Percentiles rank a stretch among this genome's conserved stretches.
Evolutionary conservation across 2,888 invertebrate species (phyloP).

Genomic region (Athripsodes cinereus): DNA sequence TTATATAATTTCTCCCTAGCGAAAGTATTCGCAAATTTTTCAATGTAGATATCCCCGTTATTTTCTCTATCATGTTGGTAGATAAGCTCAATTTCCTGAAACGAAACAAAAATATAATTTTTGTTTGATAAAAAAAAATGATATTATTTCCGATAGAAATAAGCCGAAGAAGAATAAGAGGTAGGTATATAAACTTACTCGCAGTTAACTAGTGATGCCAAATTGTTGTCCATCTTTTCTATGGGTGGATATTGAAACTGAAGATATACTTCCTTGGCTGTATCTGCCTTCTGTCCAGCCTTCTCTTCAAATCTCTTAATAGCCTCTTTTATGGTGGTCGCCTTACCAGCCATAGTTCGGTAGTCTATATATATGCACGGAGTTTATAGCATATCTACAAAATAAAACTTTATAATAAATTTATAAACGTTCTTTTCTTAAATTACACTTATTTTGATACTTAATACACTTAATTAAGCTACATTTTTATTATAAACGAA

Average conservation of each 20-base stretch:
- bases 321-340: slow-evolving; percentile 80
- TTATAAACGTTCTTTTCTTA: too few relatives aligned
- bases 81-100: slow-evolving; percentile 81
- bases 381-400: too few relatives aligned
- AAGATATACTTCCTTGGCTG: slow-evolving; percentile 69
- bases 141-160: too few relatives aligned
- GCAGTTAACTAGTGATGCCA: slow-evolving; percentile 68
- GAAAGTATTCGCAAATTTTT: slow-evolving; percentile 81
- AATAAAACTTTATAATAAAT: too few relatives aligned
- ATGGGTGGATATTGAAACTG: slow-evolving; percentile 90
- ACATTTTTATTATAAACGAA: too few relatives aligned
- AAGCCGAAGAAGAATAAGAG: too few relatives aligned
- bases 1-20: slow-evolving; percentile 84
- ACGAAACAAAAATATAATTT: too few relatives aligned
- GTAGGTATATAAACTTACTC: slow-evolving; percentile 48
- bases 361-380: too few relatives aligned
- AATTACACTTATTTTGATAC: too few relatives aligned
- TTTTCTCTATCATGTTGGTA: slow-evolving; percentile 92
- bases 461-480: too few relatives aligned
- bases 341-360: slow-evolving; percentile 49
- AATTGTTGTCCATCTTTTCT: slow-evolving; percentile 88
- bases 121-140: too few relatives aligned
- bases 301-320: slow-evolving; percentile 84
- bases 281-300: slow-evolving; percentile 56
- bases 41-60: slow-evolving; percentile 72